phyloP scores from a whole-genome alignment of 2,888 invertebrate genomes.

The Axea sp. region DNA sequence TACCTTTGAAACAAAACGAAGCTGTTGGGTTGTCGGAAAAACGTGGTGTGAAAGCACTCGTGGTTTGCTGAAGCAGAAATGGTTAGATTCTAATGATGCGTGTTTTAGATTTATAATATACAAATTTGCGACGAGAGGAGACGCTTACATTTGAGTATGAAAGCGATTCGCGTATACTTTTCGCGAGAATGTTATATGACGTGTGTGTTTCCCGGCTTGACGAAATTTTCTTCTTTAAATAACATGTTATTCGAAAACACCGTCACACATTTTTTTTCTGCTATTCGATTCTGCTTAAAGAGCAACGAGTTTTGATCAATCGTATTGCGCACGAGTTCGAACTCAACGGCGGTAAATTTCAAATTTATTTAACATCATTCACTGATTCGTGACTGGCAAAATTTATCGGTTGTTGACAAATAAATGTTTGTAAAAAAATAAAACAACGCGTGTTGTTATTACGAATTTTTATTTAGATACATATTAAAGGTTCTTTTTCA shows the following conservation, averaged over 20 bases:
- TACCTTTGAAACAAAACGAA: slow-evolving; percentile 22
- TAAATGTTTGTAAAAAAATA: too few relatives aligned
- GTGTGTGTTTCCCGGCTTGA: neutral
- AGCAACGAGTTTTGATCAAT: slow-evolving; percentile 12
- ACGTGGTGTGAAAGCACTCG: slow-evolving; percentile 27
- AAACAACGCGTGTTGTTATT: too few relatives aligned
- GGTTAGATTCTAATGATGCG: slow-evolving; percentile 20
- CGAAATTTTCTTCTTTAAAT: slow-evolving; percentile 33
- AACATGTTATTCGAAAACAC: slow-evolving; percentile 45
- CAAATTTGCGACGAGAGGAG: slow-evolving; percentile 13
- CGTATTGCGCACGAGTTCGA: slow-evolving; percentile 14
- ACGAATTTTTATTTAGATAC: too few relatives aligned
- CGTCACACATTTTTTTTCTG: slow-evolving; percentile 27
- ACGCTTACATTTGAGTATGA: slow-evolving; percentile 1
- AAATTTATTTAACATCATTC: neutral
- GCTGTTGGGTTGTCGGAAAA: slow-evolving; percentile 4
- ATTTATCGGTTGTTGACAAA: too few relatives aligned
- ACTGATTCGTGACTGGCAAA: too few relatives aligned
- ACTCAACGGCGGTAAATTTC: neutral
- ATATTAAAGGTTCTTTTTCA: too few relatives aligned
- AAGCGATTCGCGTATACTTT: neutral
- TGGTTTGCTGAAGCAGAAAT: slow-evolving; percentile 8
- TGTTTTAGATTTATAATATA: slow-evolving; percentile 35
- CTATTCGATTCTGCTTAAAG: slow-evolving; percentile 31
- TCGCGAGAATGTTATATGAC: slow-evolving; percentile 1